Base-by-base conservation (phyloP, 2,113 vertebrate species). In the Cephalopterus ornatus region DNA sequence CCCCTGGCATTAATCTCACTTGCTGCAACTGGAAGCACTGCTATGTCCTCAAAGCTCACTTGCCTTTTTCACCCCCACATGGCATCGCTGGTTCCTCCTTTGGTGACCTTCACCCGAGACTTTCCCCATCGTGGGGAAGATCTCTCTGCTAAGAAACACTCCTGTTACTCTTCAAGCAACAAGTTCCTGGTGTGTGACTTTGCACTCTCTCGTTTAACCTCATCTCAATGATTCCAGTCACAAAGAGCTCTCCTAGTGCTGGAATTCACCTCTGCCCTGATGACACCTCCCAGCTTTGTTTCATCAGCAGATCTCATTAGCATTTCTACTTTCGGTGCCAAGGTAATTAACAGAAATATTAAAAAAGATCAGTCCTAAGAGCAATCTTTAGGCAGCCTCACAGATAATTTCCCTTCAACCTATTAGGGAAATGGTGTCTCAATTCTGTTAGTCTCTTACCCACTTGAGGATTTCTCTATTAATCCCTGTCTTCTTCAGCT, bases 321-420 rank as follows among this genome's bases (percentile, higher is more conserved):
- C 85, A 74, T 77, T 86, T 67, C 83, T 71, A 71, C 18, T 18
- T 56, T 86, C 46, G 0, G 10, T 87, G 86, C 86, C 95, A 94
- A 93, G 37, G 84, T 94, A 95, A 95, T 94, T 96, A 96, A 94
- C 81, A 89, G 49, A 91, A 97, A 82, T 56, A 75, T 39, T 55
- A 30, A 75, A 84, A 92, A 94, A 89, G 21, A 85, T 78, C 68
- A 89, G 66, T 85, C 84, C 81, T 89, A 65, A 85, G 66, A 76
- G 89, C 70, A 88, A 76, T 73, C 84, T 89, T 95, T 80, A 80
- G 87, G 61, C 73, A 85, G 44, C 24, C 65, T 75, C 52, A 42
- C 27, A 87, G 81, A 41, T 89, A 89, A 88, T 67, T 93, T 92
- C 49, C 18, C 66, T 89, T 79, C 74, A 68, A 11, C 66, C 58